Evolutionary conservation across 2,113 vertebrate genomes (phyloP), one percentile per base, ranked within the genome.

Genomic region (Raja brachyura): DNA sequence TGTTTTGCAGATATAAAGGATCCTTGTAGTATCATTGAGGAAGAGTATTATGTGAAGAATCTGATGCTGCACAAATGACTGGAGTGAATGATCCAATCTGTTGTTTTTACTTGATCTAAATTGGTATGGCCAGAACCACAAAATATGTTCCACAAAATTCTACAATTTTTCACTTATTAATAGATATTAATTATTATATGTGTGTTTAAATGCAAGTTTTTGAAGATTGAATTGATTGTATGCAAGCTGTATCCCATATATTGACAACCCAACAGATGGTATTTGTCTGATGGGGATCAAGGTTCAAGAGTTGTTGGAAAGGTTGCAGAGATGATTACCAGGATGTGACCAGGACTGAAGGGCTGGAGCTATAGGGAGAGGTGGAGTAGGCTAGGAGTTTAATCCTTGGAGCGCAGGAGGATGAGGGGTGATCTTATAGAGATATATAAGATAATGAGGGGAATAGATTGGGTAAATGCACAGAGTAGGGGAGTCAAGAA

Each of bases 1-100:
- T 88, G 83, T 88, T 85, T 85, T 85, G 81, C 56, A 85, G 14
- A 61, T n/a, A 25, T 88, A 88, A 63, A 13, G 13, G 59, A 86
- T 18, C 4, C 10, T 59, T 54, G 54, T 28, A 4, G 1, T 3
- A 88, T 31, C 7, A 63, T 10, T 63, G 28, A 88, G 14, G 13
- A 31, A 13, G 28, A 63, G 83, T 88, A n/a, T 31, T 88, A 59
- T 88, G 83, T 63, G 83, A 61, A 56, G 54, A 85, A 59, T 59
- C 48, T 59, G 63, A n/a, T 18, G 5, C 5, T 63, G 59, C 59
- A 85, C 54, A 59, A 22, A 54, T 61, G 81, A 59, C 56, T 85
- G 7, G 48, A 88, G 59, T 88, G 81, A 88, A 63, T 88, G 59
- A 31, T 63, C 61, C 59, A 31, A 3, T 63, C 83, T 88, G 28